Conservation (phyloP, 2,888 invertebrate species). For the Lochmaea capreae region DNA sequence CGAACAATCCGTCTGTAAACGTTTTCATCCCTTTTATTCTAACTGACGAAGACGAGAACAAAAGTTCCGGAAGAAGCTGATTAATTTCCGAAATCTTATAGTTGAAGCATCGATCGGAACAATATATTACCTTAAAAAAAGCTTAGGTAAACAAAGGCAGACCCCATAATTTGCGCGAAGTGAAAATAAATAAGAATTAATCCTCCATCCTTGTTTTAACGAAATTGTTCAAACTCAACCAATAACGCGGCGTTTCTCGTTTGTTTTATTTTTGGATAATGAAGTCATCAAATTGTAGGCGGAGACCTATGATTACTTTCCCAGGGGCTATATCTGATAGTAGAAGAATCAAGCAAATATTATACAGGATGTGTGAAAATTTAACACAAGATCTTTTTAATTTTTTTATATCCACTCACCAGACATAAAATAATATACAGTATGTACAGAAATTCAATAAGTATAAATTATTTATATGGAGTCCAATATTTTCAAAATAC, state of each 20-base stretch:
- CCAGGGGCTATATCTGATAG: constrained; percentile 43
- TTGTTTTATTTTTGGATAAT: constrained; percentile 44
- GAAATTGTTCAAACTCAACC: constrained; percentile 34
- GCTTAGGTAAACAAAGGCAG: constrained; percentile 31
- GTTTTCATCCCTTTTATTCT: background rate
- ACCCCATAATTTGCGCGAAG: constrained; percentile 35
- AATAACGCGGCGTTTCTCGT: constrained; percentile 32
- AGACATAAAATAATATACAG: constrained; percentile 12
- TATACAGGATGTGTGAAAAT: constrained; percentile 37
- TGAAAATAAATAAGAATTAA: constrained; percentile 30
- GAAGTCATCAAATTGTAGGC: constrained; percentile 52
- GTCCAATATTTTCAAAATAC: no score
- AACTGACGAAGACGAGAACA: background rate
- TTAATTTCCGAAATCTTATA: constrained; percentile 11
- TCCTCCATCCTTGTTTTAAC: constrained; percentile 28
- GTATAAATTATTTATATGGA: background rate
- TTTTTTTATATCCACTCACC: background rate
- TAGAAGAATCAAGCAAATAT: constrained; percentile 25
- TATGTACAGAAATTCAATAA: no score
- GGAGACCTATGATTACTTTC: constrained; percentile 52
- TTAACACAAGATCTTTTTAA: constrained; percentile 23
- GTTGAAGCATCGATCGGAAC: constrained; percentile 18
- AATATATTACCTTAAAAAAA: constrained; percentile 17
- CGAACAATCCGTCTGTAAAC: background rate
- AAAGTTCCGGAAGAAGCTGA: constrained; percentile 11